Conservation (phyloP, 2,888 invertebrate species). For the Adela reaumurella region DNA sequence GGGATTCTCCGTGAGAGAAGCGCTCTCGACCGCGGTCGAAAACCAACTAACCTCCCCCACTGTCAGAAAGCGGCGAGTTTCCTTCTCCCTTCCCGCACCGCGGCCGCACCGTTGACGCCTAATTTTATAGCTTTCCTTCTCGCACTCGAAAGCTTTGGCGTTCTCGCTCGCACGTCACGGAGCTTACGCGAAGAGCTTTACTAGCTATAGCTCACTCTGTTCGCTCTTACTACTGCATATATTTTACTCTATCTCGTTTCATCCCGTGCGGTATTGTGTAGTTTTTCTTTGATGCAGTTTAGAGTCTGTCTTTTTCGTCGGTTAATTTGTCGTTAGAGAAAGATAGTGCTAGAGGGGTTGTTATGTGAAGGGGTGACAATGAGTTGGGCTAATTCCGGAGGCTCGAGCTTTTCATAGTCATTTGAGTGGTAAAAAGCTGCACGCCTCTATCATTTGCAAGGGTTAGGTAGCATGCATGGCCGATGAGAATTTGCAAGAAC, state of each 20-base stretch:
- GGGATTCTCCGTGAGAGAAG: background rate
- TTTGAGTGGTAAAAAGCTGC: slow-evolving; percentile 53
- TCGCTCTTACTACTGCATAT: slow-evolving; percentile 51
- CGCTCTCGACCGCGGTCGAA: slow-evolving; percentile 32
- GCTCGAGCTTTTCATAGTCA: slow-evolving; percentile 48
- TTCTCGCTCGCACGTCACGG: slow-evolving; percentile 34
- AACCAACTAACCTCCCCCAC: slow-evolving; percentile 50
- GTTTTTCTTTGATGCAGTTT: slow-evolving; percentile 57
- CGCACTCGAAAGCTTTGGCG: too few species aligned
- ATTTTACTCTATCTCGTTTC: slow-evolving; percentile 57
- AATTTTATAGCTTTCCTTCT: slow-evolving; percentile 42
- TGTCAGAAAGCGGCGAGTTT: slow-evolving; percentile 40
- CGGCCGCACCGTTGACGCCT: slow-evolving; percentile 52
- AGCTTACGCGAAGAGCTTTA: slow-evolving; percentile 42
- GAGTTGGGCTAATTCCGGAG: slow-evolving; percentile 56
- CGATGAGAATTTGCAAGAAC: too few species aligned
- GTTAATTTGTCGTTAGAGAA: slow-evolving; percentile 48
- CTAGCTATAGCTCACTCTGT: slow-evolving; percentile 50
- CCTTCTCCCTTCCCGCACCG: slow-evolving; percentile 23
- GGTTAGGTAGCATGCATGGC: too few species aligned
- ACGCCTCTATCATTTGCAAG: slow-evolving; percentile 56
- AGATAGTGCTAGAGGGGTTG: slow-evolving; percentile 53
- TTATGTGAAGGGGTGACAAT: slow-evolving; percentile 55
- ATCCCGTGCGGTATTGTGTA: slow-evolving; percentile 53
- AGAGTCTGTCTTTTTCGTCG: slow-evolving; percentile 31